These are phyloP conservation scores for Tipula helvola DNA, from an alignment of 2,888 invertebrate species.

Conservation along the genomic window DNA sequence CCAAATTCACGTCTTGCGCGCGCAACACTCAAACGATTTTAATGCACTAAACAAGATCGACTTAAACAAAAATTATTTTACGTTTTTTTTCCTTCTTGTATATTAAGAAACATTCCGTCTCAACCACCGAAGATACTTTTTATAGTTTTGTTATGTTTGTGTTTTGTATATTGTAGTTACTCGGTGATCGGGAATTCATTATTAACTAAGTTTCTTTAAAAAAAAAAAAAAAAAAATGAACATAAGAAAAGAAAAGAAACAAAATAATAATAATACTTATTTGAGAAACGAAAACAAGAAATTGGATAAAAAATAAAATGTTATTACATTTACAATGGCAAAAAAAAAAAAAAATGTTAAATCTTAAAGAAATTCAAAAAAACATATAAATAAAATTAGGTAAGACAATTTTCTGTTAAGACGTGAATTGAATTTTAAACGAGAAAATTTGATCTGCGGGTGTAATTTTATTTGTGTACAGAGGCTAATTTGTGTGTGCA, in stretches of 20 bases:
- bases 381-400: not conserved
- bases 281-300: not conserved
- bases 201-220: not conserved
- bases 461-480: not conserved
- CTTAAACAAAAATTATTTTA: not conserved
- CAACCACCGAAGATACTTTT: not conserved
- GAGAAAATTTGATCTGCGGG: not conserved
- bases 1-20: not conserved
- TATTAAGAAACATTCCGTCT: not conserved
- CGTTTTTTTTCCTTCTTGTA: not conserved
- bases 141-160: not conserved
- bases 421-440: not conserved
- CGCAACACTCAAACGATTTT: not conserved
- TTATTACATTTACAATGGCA: not conserved
- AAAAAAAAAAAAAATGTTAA: not conserved
- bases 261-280: not conserved
- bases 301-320: not conserved
- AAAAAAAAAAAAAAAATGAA: not conserved
- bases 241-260: not conserved
- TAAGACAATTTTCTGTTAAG: not conserved
- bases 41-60: not conserved
- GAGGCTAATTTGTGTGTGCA: not conserved
- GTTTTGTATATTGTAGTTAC: not conserved
- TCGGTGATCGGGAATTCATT: constrained; percentile 4
- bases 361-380: not conserved